phyloP scores from a whole-genome alignment of 2,113 vertebrate genomes.

The Alosa alosa region DNA sequence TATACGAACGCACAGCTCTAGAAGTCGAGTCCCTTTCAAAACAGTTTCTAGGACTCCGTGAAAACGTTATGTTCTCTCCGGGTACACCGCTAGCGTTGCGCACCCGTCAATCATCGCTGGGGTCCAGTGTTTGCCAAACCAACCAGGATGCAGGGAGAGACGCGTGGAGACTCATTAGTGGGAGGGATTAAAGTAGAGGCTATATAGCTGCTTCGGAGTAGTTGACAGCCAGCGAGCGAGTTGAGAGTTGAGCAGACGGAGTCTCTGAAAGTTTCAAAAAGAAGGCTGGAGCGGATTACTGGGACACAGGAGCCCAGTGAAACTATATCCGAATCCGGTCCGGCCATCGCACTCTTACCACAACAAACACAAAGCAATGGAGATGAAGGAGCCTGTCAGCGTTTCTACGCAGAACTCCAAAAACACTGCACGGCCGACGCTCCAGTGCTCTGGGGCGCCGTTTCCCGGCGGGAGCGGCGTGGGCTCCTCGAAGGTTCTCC shows the following conservation, averaged over 20 bases:
- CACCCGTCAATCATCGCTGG: slow-evolving; percentile 46
- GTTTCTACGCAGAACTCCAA: background rate
- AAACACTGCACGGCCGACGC: background rate
- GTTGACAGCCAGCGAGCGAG: background rate
- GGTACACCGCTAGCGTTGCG: slow-evolving; percentile 32
- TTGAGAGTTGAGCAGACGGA: background rate
- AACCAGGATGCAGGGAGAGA: background rate
- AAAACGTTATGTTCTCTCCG: slow-evolving; percentile 49
- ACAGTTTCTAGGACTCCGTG: background rate
- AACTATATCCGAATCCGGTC: background rate
- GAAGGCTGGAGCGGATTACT: background rate
- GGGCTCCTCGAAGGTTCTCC: slow-evolving; percentile 53
- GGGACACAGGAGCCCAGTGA: background rate
- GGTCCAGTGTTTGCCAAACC: background rate
- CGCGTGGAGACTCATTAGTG: background rate
- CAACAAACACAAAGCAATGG: background rate
- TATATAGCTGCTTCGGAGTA: background rate
- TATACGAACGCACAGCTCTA: background rate
- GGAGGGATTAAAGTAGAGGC: background rate
- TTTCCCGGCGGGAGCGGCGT: slow-evolving; percentile 24
- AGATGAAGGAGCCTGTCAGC: background rate
- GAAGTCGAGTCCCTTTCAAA: background rate
- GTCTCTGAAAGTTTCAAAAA: background rate
- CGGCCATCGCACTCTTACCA: background rate
- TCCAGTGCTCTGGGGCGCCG: slow-evolving; percentile 1